Evolutionary conservation across 2,113 vertebrate species (phyloP).

Genomic region (Opisthocomus hoazin): DNA sequence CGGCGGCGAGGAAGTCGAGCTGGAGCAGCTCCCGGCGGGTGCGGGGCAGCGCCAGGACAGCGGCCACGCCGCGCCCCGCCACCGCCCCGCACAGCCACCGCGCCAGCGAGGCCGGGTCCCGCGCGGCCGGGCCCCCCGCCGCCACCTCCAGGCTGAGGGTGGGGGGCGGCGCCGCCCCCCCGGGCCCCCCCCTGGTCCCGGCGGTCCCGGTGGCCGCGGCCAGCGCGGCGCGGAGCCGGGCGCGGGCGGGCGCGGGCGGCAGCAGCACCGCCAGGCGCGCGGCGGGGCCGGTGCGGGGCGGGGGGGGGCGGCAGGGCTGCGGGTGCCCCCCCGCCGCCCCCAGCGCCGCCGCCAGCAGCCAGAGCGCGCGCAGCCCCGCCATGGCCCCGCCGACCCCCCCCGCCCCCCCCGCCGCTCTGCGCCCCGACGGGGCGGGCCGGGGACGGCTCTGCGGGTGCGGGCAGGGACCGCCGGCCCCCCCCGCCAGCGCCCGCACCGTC

Average conservation of each 20-base stretch:
- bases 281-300: slow-evolving; percentile 71
- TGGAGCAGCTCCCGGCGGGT: slow-evolving; percentile 84
- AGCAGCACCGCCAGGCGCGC: slow-evolving; percentile 82
- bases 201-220: slow-evolving; percentile 6
- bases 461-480: neutral
- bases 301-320: slow-evolving; percentile 77
- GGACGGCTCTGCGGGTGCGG: neutral
- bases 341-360: neutral
- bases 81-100: slow-evolving; percentile 79
- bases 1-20: slow-evolving; percentile 83
- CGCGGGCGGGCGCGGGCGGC: slow-evolving; percentile 67
- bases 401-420: neutral
- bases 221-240: slow-evolving; percentile 63
- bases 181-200: neutral
- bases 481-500: neutral
- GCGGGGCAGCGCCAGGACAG: slow-evolving; percentile 84
- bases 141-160: slow-evolving; percentile 83
- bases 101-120: slow-evolving; percentile 82
- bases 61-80: slow-evolving; percentile 79
- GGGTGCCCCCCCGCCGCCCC: slow-evolving; percentile 58
- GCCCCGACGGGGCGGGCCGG: neutral
- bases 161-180: slow-evolving; percentile 65
- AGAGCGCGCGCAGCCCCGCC: neutral
- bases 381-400: neutral
- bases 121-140: slow-evolving; percentile 47